Base-by-base conservation (phyloP, 2,797 vertebrate genomes). In the Chelmon rostratus region DNA sequence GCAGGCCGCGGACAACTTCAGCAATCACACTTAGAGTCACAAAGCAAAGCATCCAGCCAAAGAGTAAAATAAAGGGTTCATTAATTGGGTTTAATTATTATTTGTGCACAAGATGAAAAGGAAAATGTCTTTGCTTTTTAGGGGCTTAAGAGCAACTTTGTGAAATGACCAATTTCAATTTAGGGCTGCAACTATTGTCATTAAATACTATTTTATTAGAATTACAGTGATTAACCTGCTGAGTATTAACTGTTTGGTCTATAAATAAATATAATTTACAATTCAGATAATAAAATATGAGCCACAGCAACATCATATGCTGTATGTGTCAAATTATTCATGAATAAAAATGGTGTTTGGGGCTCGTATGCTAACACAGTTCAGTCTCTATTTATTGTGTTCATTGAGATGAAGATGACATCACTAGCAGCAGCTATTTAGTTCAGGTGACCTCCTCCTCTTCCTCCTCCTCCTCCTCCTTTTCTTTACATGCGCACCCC, bases 371-470 rank as follows among this genome's bases (percentile, higher is more conserved):
- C 8, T 7, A 37, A 68, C 53, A 25, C 46, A 40, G 11, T n/a
- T 53, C 35, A 50, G 19, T 21, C 33, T 72, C 23, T 19, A 0
- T 66, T 28, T 49, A 78, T 68, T 71, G 40, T 71, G 40, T 73
- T 70, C 40, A 49, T 18, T 18, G 16, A 47, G 18, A 50, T 10
- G 5, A 76, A 31, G 53, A 86, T 88, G 73, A 84, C 86, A 76
- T 86, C 85, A 77, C 5, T 67, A 78, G 25, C 61, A 68, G 57
- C 54, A 82, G 78, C 67, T 70, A 57, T 79, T 88, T 63, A 44
- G 76, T 82, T 82, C 82, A 89, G 90, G 84, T 85, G 79, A 86
- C 64, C n/a, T n/a, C 65, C 66, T 69, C 70, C 79, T 85, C 83
- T 82, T 88, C 88, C 81, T 82, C 65, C 66, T 69, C 65, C 66